Conservation (phyloP, 2,888 invertebrate genomes). For the Aproaerema taeniolella region DNA sequence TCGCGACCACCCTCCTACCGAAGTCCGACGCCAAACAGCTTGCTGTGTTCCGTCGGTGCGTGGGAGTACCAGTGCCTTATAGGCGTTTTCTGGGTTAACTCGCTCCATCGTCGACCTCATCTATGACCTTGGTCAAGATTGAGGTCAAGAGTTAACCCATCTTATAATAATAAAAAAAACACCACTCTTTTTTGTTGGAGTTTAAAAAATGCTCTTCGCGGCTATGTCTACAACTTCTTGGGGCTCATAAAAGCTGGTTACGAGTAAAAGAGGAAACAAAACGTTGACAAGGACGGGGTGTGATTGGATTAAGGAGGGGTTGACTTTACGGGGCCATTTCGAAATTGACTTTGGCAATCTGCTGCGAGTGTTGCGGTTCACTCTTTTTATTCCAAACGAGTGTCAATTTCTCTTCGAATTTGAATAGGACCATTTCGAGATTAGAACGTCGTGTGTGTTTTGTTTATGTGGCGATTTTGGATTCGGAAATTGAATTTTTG, state of each 20-base stretch:
- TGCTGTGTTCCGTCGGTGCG: no score
- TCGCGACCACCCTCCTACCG: no score
- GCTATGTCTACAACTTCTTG: not conserved
- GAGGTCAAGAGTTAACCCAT: no score
- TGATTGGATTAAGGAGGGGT: conserved; percentile 74
- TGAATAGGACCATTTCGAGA: conserved; percentile 39
- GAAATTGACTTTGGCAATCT: conserved; percentile 73
- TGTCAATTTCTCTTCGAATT: conserved; percentile 59
- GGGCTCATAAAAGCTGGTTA: conserved; percentile 31
- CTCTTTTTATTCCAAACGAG: conserved; percentile 48
- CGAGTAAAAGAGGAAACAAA: conserved; percentile 65
- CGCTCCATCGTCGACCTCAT: no score
- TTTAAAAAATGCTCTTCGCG: no score
- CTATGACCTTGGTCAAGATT: no score
- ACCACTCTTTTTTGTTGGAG: no score
- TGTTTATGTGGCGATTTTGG: conserved; percentile 16
- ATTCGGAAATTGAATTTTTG: conserved; percentile 1
- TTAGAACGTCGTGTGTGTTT: conserved; percentile 28
- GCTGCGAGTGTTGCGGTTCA: conserved; percentile 54
- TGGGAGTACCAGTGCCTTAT: no score
- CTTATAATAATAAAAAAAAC: no score
- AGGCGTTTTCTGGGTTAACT: no score
- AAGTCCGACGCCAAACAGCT: no score
- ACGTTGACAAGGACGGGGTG: conserved; percentile 73
- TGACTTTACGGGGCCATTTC: conserved; percentile 73